Conservation (phyloP, 2,888 invertebrate species). For the Zygaena filipendulae region DNA sequence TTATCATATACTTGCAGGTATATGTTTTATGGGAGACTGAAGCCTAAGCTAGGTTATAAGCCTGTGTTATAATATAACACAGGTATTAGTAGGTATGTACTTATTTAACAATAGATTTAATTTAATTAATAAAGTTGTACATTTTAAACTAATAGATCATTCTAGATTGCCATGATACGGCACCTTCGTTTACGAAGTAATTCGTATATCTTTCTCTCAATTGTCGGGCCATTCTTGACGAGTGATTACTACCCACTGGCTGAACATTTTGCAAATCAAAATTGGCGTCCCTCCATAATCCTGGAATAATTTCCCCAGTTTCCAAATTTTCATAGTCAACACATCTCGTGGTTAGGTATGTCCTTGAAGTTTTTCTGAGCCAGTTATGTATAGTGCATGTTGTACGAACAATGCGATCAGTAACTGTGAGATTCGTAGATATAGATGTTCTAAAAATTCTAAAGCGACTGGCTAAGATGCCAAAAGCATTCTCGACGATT, state of each 20-base stretch:
- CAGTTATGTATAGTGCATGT: slow-evolving; percentile 18
- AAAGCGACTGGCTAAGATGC: slow-evolving; percentile 15
- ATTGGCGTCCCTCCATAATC: slow-evolving; percentile 16
- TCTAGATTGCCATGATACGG: slow-evolving; percentile 15
- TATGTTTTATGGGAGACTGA: no score
- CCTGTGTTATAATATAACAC: no score
- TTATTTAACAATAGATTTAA: slow-evolving; percentile 4
- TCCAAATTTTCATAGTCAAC: slow-evolving; percentile 16
- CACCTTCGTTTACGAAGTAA: slow-evolving; percentile 12
- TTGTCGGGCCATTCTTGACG: slow-evolving; percentile 12
- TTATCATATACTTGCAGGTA: no score
- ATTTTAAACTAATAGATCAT: slow-evolving; percentile 14
- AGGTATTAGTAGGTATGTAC: no score
- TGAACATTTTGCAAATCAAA: slow-evolving; percentile 13
- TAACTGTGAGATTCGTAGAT: slow-evolving; percentile 3
- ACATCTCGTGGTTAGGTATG: slow-evolving; percentile 9
- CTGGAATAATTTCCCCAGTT: slow-evolving; percentile 16
- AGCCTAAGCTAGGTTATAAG: no score
- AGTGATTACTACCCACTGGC: slow-evolving; percentile 14
- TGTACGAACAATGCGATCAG: slow-evolving; percentile 12
- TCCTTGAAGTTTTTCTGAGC: slow-evolving; percentile 16
- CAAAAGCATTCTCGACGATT: slow-evolving; percentile 17
- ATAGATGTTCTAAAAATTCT: slow-evolving; percentile 14
- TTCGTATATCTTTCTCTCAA: slow-evolving; percentile 9
- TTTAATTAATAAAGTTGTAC: slow-evolving; percentile 14